These are phyloP conservation scores for Leptodactylus fuscus DNA, from an alignment of 2,113 vertebrate species.

Conservation along the genomic window DNA sequence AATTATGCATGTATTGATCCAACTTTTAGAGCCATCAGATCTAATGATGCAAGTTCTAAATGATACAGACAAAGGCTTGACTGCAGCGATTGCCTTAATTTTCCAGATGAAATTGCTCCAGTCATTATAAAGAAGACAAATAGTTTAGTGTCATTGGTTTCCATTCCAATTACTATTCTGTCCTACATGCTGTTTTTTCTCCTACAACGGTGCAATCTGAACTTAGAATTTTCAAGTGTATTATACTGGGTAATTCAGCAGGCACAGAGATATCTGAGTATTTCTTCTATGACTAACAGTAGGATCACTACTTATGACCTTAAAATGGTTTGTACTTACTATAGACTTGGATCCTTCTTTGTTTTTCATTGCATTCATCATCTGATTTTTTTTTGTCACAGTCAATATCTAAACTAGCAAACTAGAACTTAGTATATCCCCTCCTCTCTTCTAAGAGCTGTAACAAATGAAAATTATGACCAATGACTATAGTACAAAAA, in stretches of 20 bases:
- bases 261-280: background rate
- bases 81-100: constrained; percentile 70
- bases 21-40: constrained; percentile 68
- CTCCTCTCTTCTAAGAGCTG: no score
- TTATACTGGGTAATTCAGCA: background rate
- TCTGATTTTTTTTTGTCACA: no score
- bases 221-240: constrained; percentile 30
- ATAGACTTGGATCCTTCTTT: background rate
- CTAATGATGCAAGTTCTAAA: constrained; percentile 71
- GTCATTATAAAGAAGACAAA: constrained; percentile 70
- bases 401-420: background rate
- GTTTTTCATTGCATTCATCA: background rate
- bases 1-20: constrained; percentile 73
- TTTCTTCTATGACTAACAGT: background rate
- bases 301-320: background rate
- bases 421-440: background rate
- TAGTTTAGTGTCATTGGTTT: constrained; percentile 64
- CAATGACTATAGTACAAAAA: no score
- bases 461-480: no score
- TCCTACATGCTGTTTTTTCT: constrained; percentile 35
- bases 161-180: constrained; percentile 65
- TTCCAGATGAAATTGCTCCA: constrained; percentile 67
- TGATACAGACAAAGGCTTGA: constrained; percentile 72
- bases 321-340: background rate
- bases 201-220: constrained; percentile 31